phyloP scores from a whole-genome alignment of 2,797 vertebrate genomes.

The Morus bassanus region DNA sequence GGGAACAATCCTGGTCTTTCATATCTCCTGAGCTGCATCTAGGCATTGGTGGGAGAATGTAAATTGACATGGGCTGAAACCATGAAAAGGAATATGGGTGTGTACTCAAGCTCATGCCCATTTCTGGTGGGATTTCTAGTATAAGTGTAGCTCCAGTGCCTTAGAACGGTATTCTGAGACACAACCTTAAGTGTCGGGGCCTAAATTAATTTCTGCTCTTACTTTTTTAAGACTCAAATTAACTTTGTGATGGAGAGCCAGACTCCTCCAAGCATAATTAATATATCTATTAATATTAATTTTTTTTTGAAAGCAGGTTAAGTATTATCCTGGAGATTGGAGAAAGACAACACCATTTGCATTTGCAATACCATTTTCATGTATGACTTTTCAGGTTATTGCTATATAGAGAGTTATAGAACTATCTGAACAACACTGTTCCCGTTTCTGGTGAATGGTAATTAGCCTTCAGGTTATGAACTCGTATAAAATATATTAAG shows the following conservation, averaged over 20 bases:
- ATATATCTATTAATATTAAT: not conserved
- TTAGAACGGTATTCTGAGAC: not conserved
- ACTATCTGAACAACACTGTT: not conserved
- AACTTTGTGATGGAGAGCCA: not conserved
- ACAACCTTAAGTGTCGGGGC: not conserved
- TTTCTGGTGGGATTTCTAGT: not conserved
- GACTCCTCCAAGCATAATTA: not conserved
- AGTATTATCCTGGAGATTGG: not conserved
- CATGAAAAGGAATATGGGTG: not conserved
- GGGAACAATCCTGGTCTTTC: not conserved
- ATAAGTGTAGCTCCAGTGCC: not conserved
- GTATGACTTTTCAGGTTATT: not conserved
- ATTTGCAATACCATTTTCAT: not conserved
- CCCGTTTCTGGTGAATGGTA: not conserved
- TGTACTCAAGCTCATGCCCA: not conserved
- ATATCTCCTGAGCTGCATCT: not conserved
- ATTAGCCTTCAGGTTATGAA: constrained; percentile 25
- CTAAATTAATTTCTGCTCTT: not conserved
- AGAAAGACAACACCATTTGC: not conserved
- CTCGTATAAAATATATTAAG: not conserved
- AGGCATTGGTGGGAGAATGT: not conserved
- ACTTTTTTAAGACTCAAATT: not conserved
- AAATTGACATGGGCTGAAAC: not conserved
- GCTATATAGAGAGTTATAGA: not conserved
- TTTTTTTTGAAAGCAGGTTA: not conserved